Evolutionary conservation across 2,797 vertebrate genomes (phyloP).

Genomic region (Acropternis orthonyx): DNA sequence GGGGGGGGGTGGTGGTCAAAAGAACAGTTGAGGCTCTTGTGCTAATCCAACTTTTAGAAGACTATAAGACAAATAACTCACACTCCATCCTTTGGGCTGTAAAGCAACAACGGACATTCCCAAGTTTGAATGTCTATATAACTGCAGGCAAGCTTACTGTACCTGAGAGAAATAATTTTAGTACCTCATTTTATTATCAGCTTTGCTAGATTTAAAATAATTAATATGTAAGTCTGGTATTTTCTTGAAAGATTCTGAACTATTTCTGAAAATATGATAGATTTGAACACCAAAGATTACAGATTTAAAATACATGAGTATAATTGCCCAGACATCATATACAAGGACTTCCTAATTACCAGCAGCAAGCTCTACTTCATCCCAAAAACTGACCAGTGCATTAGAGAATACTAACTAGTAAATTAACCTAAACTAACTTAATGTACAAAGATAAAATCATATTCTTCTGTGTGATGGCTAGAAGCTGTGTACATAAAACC

Average conservation of each 20-base stretch:
- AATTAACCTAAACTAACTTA: not conserved
- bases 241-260: not conserved
- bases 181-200: not conserved
- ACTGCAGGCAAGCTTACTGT: not conserved
- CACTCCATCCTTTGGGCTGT: not conserved
- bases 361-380: not conserved
- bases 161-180: not conserved
- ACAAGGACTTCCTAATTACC: not conserved
- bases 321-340: not conserved
- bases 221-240: not conserved
- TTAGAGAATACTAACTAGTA: not conserved
- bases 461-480: not conserved
- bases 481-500: not conserved
- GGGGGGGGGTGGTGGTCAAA: fast-evolving
- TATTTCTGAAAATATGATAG: not conserved
- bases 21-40: not conserved
- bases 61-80: not conserved
- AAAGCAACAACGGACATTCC: not conserved
- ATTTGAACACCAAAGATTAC: not conserved
- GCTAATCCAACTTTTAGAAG: not conserved
- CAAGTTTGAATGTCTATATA: not conserved
- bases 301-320: not conserved
- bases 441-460: not conserved
- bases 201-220: not conserved
- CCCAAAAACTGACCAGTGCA: not conserved